A percentile compares a stretch with the other conserved stretches of the same genome.
phyloP scores from a whole-genome alignment of 2,888 invertebrate species.

The Silvanus unidentatus region DNA sequence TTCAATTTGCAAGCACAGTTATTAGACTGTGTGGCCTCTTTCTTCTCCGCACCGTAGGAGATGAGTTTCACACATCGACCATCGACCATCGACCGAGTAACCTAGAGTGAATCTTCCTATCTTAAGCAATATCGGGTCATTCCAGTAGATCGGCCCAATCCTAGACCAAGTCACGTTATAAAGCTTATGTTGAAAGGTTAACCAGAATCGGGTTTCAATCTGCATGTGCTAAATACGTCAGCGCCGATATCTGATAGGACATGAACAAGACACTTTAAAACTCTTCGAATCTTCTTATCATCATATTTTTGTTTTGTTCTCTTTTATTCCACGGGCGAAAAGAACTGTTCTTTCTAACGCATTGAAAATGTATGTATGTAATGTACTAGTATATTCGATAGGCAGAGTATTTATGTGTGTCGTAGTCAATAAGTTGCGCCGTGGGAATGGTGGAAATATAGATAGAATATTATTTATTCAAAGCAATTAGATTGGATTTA shows the following conservation, averaged over 20 bases:
- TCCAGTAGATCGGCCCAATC: constrained; percentile 6
- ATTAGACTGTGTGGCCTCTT: neutral
- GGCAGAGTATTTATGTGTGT: too few species aligned
- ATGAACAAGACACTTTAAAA: constrained; percentile 4
- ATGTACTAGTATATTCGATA: too few species aligned
- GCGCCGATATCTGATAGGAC: constrained; percentile 2
- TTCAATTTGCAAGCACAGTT: constrained; percentile 5
- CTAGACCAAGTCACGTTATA: constrained; percentile 13
- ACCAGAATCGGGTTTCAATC: constrained; percentile 19
- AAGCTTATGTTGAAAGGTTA: constrained; percentile 15
- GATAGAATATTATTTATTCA: too few species aligned
- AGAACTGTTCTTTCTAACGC: too few species aligned
- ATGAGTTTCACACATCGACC: neutral
- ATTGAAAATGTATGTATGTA: too few species aligned
- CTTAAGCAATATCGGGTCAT: constrained; percentile 13
- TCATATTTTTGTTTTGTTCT: too few species aligned
- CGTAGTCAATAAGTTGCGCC: too few species aligned
- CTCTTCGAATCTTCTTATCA: neutral
- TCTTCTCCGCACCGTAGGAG: neutral
- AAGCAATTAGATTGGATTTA: too few species aligned
- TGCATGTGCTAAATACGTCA: constrained; percentile 17
- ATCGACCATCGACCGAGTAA: constrained; percentile 8
- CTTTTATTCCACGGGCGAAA: too few species aligned
- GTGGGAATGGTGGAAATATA: too few species aligned
- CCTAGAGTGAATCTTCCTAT: constrained; percentile 11